These are phyloP conservation scores for Tetrao urogallus DNA, from an alignment of 2,113 vertebrate species.

Conservation along the genomic window DNA sequence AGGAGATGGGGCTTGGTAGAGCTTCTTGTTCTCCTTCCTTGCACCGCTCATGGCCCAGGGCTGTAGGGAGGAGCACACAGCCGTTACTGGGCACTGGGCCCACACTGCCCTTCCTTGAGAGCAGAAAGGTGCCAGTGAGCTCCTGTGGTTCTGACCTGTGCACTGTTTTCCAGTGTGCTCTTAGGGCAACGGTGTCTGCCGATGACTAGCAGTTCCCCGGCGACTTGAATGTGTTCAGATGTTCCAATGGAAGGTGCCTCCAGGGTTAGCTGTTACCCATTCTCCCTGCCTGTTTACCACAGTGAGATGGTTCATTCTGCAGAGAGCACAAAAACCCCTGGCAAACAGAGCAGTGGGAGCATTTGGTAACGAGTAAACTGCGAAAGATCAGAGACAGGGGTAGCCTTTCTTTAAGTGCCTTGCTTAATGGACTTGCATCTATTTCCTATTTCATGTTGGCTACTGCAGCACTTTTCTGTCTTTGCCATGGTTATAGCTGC, in stretches of 20 bases:
- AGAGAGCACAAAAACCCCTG: neutral
- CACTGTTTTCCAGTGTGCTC: neutral
- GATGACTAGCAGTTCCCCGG: rapidly evolving
- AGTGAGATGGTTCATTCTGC: neutral
- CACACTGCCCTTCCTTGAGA: rapidly evolving
- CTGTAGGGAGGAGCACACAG: rapidly evolving
- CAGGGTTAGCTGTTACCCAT: neutral
- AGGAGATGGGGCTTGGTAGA: neutral
- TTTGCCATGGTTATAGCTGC: neutral
- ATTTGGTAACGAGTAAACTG: neutral
- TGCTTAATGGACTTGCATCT: neutral
- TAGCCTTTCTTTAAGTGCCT: neutral
- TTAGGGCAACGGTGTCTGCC: neutral
- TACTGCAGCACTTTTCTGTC: neutral
- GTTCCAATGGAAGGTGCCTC: neutral
- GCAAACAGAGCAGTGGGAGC: neutral
- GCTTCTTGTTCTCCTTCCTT: neutral
- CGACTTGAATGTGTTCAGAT: neutral
- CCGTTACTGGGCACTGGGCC: neutral
- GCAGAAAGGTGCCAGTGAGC: neutral
- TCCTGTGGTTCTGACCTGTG: rapidly evolving
- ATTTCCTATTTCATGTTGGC: neutral
- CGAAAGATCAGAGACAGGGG: neutral
- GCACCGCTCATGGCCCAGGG: neutral
- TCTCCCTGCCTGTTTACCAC: neutral